Percentiles rank a stretch among this genome's conserved stretches.
phyloP scores from a whole-genome alignment of 2,797 vertebrate species.

The Liasis olivaceus region DNA sequence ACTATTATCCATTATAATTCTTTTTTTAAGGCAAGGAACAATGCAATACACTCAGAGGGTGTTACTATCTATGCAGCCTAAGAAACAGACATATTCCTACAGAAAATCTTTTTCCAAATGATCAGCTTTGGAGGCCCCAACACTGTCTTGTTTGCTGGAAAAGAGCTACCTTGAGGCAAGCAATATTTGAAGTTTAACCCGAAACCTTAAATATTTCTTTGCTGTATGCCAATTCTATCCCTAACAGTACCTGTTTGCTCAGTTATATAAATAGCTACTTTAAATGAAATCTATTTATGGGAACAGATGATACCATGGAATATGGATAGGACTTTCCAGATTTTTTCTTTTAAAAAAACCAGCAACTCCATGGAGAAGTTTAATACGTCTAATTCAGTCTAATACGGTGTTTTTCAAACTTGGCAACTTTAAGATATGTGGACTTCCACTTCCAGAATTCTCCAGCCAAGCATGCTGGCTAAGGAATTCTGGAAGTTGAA shows the following conservation, averaged over 20 bases:
- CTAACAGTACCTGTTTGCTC: background rate
- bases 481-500: too few species aligned
- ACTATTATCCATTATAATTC: too few species aligned
- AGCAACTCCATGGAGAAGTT: background rate
- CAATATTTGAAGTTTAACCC: background rate
- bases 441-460: too few species aligned
- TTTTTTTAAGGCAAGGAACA: too few species aligned
- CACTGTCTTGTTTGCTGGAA: background rate
- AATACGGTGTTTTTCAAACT: background rate
- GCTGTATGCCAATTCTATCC: background rate
- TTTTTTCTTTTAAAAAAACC: background rate
- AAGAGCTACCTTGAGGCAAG: background rate
- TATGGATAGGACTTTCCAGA: background rate
- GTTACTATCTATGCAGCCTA: too few species aligned
- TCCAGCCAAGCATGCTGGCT: too few species aligned
- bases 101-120: background rate
- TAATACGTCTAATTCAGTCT: background rate
- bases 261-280: constrained; percentile 22
- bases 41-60: too few species aligned
- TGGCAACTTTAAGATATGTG: too few species aligned
- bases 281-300: constrained; percentile 25
- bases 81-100: too few species aligned
- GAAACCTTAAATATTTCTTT: background rate
- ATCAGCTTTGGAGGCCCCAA: background rate
- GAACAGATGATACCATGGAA: constrained; percentile 22